A percentile compares a stretch with the other conserved stretches of the same genome.
Conservation (phyloP, 2,888 invertebrate genomes). For the Lacanobia wlatinum region DNA sequence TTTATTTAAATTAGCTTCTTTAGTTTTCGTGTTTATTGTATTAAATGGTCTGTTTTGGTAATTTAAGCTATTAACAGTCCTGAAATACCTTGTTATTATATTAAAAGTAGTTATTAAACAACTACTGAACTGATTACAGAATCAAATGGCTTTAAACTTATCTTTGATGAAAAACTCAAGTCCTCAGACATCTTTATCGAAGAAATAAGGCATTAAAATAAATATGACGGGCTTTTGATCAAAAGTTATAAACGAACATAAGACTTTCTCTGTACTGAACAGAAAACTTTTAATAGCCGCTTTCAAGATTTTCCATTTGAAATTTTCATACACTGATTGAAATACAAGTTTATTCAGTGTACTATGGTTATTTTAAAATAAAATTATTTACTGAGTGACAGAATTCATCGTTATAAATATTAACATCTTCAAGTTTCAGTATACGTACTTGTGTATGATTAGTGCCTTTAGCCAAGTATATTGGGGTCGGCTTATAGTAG, state of each 20-base stretch:
- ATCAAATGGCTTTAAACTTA: neutral
- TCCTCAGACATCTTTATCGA: neutral
- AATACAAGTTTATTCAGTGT: constrained; percentile 10
- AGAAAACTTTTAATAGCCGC: constrained; percentile 44
- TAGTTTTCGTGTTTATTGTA: neutral
- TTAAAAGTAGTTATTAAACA: neutral
- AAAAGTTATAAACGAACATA: constrained; percentile 31
- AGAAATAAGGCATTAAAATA: constrained; percentile 8
- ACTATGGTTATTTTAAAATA: neutral
- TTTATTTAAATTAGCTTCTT: neutral
- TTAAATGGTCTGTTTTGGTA: neutral
- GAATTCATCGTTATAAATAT: neutral
- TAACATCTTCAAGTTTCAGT: neutral
- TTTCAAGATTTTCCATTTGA: constrained; percentile 11
- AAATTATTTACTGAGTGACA: neutral
- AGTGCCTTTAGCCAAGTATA: neutral
- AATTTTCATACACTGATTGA: constrained; percentile 16
- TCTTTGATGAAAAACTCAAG: constrained; percentile 4
- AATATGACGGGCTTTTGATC: constrained; percentile 32
- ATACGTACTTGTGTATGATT: neutral
- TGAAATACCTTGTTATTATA: neutral
- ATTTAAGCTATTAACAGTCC: neutral
- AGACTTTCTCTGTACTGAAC: constrained; percentile 10
- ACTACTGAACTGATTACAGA: neutral
- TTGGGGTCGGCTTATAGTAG: too few species aligned